Base-by-base conservation (phyloP, 2,113 vertebrate genomes). In the Lutjanus erythropterus region DNA sequence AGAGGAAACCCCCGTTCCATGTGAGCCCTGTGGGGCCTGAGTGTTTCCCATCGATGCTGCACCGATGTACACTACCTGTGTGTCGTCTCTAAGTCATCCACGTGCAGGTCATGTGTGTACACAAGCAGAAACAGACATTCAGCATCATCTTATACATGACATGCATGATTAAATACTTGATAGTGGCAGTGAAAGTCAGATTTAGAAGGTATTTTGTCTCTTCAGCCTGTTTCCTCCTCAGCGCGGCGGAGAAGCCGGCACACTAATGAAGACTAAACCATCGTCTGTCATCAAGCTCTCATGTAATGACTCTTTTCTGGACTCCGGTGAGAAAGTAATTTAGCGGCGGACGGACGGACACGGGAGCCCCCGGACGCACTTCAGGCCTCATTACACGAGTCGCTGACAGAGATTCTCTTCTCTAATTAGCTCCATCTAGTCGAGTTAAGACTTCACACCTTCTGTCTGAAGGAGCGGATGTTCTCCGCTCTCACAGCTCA, bases 311-410 rank as follows among this genome's bases (percentile, higher is more conserved):
- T 73, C 61, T 42, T 61, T 71, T 23, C 67, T 64, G 71, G 41
- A 62, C 60, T 67, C 16, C 14, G 49, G 75, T 53, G 76, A 67
- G 83, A 53, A 81, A 75, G 60, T 86, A 44, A 81, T 82, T 87
- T 75, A 58, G 61, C 3, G 0, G 78, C 27, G 21, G 37, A 53
- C 1, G 10, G 37, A 53, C 1, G 10, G 60, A 65, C 0, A 2
- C 15, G 0, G 42, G 59, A 59, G 78, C 44, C 6, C n/a, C 6
- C 3, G 12, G 64, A 66, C 55, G 12, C 69, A 67, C 78, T 68
- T 86, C 66, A 67, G 78, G 61, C 67, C 80, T 88, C 81, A 84
- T 90, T 87, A 86, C 39, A 53, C 2, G 0, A 65, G 80, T 19
- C 35, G 46, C 78, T 71, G 64, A 58, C 68, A 53, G 39, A 72